Percentiles rank a stretch among this genome's conserved stretches.
phyloP scores from a whole-genome alignment of 1,140 invertebrate species.

The Caerostris darwini region DNA sequence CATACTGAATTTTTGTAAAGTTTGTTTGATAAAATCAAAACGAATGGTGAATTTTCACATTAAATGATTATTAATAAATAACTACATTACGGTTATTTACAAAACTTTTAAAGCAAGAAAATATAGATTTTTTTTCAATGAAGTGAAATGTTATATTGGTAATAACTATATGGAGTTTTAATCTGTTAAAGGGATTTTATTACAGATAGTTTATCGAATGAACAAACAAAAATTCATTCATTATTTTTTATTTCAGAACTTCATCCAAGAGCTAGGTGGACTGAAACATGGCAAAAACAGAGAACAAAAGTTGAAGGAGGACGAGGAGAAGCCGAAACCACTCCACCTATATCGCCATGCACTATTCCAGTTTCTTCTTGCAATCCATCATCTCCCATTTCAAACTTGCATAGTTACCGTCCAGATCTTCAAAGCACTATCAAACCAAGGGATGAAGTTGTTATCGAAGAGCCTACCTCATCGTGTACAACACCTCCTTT shows the following conservation, averaged over 20 bases:
- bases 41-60: no score
- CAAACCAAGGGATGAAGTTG: constrained; percentile 28
- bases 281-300: constrained; percentile 67
- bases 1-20: no score
- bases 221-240: no score
- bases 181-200: no score
- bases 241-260: constrained; percentile 49
- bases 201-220: no score
- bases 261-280: constrained; percentile 62
- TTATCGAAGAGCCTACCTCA: constrained; percentile 50
- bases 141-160: no score
- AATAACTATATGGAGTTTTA: no score
- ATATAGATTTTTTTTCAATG: no score
- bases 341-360: constrained; percentile 67
- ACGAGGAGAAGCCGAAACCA: constrained; percentile 65
- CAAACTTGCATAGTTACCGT: constrained; percentile 11
- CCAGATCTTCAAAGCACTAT: not conserved
- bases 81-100: no score
- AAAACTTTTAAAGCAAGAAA: no score
- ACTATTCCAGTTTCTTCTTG: constrained; percentile 51
- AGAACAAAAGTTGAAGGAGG: constrained; percentile 49
- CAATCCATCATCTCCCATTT: not conserved
- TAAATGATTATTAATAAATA: no score
- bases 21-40: no score
- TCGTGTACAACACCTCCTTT: constrained; percentile 55